These are phyloP conservation scores for Merops nubicus DNA, from an alignment of 2,113 vertebrate species.

Conservation along the genomic window DNA sequence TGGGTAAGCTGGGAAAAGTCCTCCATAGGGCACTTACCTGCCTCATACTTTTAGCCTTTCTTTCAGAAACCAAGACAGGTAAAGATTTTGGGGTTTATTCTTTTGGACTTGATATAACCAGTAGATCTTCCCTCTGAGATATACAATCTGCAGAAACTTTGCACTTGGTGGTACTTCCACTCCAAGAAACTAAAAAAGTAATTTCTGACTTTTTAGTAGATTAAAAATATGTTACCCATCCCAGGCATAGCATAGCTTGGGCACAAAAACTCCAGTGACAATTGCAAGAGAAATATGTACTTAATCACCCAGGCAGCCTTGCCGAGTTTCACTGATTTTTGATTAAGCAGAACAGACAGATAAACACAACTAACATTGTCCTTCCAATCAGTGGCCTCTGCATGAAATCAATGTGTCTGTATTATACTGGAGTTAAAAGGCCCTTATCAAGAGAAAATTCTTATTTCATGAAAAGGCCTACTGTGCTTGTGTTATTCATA, in stretches of 20 bases:
- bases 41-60: neutral
- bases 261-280: neutral
- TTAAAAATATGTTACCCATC: neutral
- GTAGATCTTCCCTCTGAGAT: neutral
- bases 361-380: conserved; percentile 24
- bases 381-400: neutral
- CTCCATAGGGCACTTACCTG: neutral
- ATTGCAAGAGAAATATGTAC: neutral
- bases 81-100: neutral
- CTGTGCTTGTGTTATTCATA: neutral
- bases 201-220: neutral
- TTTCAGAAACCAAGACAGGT: neutral
- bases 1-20: neutral
- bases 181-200: neutral
- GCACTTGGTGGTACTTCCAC: neutral
- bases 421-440: neutral
- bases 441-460: conserved; percentile 24
- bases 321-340: neutral
- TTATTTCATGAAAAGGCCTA: neutral
- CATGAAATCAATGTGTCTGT: conserved; percentile 14
- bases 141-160: neutral
- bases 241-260: neutral
- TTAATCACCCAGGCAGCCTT: neutral
- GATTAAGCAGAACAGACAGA: conserved; percentile 20
- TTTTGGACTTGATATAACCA: neutral